Base-by-base conservation (phyloP, 2,888 invertebrate species). In the Thecocarcelia acutangulata region DNA sequence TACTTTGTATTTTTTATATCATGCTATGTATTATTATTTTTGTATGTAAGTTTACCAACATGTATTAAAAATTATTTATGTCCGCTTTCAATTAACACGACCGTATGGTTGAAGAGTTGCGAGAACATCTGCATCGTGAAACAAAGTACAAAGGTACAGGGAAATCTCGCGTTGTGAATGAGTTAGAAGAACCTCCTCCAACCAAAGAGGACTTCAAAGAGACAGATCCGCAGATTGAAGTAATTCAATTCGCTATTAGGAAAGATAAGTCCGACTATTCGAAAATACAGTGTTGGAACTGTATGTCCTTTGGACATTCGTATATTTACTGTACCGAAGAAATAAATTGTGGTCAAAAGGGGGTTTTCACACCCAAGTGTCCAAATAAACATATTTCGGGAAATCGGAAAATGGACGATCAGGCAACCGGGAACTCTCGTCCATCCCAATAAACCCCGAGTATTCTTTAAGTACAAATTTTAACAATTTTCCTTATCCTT, bases 181-280 rank as follows among this genome's bases (percentile, higher is more conserved):
- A 75, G n/a, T 9, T n/a, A n/a, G n/a, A n/a, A n/a, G n/a, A n/a
- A n/a, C n/a, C n/a, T n/a, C n/a, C n/a, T n/a, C n/a, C n/a, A 12
- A 3, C 2, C 2, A 8, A 33, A 1, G 37, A 56, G 0, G 3
- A 8, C 15, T 44, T n/a, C 1, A 28, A 50, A 9, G 3, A 6
- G 3, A 2, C 5, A 2, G 61, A 76, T 19, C 76, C 76, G 3
- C 76, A 76, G 28, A 5, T 76, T 6, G 76, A 76, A 21, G 76
- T 61, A 11, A 1, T 76, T 2, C 15, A 48, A 19, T 5, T 44
- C 12, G 12, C 28, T 0, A 42, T 15, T 1, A 15, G 24, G 12
- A 24, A 21, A 17, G n/a, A n/a, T n/a, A n/a, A n/a, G n/a, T n/a
- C n/a, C n/a, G n/a, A n/a, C n/a, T n/a, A n/a, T n/a, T n/a, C 76